Base-by-base conservation (phyloP, 2,797 vertebrate species). In the Centroberyx gerrardi region DNA sequence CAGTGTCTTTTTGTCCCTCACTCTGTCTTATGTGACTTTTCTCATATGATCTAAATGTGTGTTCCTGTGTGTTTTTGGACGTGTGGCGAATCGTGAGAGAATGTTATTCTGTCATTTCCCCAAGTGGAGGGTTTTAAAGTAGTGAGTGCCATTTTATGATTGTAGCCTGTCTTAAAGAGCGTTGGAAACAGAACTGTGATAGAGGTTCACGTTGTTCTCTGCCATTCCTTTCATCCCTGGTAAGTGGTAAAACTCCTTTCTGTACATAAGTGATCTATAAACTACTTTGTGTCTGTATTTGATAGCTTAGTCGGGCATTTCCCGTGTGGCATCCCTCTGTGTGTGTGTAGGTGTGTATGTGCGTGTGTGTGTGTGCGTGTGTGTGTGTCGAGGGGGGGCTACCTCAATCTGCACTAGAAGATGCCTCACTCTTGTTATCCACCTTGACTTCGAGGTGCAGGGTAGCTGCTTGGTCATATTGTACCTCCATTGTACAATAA, bases 341-440 rank as follows among this genome's bases (percentile, higher is more conserved):
- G 82, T 52, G 83, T 68, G 82, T 10, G 74, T 15, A 81, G 13
- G 38, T 62, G 62, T 27, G 62, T 77, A 31, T 38, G 62, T 76
- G 72, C 65, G 49, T 5, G 36, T 72, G 44, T 36, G 42, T 42
- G 65, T 76, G 63, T 59, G 54, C 62, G 78, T 72, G 70, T 63
- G 67, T 73, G 55, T 72, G 72, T 78, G 69, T 51, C 70, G 75
- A 68, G 55, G 67, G 91, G 76, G 86, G 84, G 89, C 86, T 94
- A 91, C 88, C 92, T 94, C 93, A 92, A 61, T 89, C 91, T 90
- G 90, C 93, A 90, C 89, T 91, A 88, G 85, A 89, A 87, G 74
- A 84, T 82, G 77, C 90, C 91, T 90, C 89, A 88, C 82, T 73
- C 60, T 62, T 86, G 74, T 84, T 72, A 76, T 87, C 88, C 90